Evolutionary conservation across 2,888 invertebrate species (phyloP).

Genomic region (Subacronicta megacephala): DNA sequence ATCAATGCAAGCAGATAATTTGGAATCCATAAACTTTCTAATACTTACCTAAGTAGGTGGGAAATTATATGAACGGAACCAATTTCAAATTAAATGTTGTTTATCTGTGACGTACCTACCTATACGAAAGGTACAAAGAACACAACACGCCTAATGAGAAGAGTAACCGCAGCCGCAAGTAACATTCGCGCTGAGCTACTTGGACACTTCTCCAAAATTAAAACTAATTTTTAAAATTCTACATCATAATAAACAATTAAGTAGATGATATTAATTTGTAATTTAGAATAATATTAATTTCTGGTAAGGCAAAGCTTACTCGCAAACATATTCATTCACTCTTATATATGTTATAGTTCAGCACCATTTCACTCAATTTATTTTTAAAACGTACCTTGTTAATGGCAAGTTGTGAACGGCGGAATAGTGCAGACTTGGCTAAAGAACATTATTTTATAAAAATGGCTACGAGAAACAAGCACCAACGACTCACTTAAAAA

Average conservation of each 20-base stretch:
- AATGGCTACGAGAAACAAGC: conserved; percentile 11
- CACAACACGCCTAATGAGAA: not conserved
- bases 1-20: not conserved
- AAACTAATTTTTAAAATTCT: conserved; percentile 18
- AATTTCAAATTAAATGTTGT: conserved; percentile 1
- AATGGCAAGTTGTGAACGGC: conserved; percentile 46
- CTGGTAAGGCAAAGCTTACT: conserved; percentile 51
- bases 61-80: not conserved
- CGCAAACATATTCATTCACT: conserved; percentile 30
- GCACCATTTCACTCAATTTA: conserved; percentile 58
- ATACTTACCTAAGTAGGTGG: not conserved
- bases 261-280: conserved; percentile 28
- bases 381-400: conserved; percentile 32
- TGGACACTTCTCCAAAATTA: conserved; percentile 8
- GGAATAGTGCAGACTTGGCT: conserved; percentile 50
- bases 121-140: conserved; percentile 9
- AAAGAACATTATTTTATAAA: conserved; percentile 7
- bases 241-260: conserved; percentile 11
- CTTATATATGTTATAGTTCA: conserved; percentile 45
- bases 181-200: not conserved
- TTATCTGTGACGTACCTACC: conserved; percentile 18
- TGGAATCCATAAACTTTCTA: not conserved
- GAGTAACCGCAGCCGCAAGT: not conserved
- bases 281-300: conserved; percentile 19
- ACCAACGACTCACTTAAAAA: not conserved